Conservation (phyloP, 92 coral and sea anemone genomes). For the Paramuricea clavata region DNA sequence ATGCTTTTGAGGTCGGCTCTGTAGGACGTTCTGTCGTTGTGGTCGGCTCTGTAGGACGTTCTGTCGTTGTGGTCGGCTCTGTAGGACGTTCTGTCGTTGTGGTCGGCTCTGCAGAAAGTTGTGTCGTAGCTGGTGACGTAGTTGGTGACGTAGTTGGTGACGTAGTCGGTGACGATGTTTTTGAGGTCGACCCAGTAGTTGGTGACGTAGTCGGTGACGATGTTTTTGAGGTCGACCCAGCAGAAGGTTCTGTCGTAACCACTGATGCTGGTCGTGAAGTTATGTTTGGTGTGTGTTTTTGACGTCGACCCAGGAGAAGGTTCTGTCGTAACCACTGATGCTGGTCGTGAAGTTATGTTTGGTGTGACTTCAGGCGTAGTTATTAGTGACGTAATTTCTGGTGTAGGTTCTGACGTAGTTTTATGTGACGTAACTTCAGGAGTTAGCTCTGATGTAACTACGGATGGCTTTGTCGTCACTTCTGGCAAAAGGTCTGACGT, state of each 20-base stretch:
- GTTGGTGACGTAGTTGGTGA: too few species aligned
- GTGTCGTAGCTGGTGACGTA: too few species aligned
- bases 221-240: too few species aligned
- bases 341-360: too few species aligned
- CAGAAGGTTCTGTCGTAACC: neutral
- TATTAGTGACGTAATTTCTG: neutral
- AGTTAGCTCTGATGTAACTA: conserved; percentile 6
- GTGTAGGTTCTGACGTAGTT: neutral
- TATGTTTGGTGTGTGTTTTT: neutral
- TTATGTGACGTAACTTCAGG: neutral
- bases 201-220: too few species aligned
- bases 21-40: neutral
- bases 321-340: too few species aligned
- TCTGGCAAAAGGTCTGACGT: neutral
- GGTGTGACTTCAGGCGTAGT: too few species aligned
- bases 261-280: neutral
- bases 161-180: too few species aligned
- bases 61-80: neutral
- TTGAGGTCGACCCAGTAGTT: too few species aligned
- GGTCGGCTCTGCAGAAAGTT: neutral
- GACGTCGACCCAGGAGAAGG: too few species aligned
- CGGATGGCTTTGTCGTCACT: neutral
- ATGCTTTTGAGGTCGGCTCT: neutral
- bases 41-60: neutral
- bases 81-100: neutral